These are phyloP conservation scores for Brachylomia viminalis DNA, from an alignment of 2,888 invertebrate genomes.

Conservation along the genomic window DNA sequence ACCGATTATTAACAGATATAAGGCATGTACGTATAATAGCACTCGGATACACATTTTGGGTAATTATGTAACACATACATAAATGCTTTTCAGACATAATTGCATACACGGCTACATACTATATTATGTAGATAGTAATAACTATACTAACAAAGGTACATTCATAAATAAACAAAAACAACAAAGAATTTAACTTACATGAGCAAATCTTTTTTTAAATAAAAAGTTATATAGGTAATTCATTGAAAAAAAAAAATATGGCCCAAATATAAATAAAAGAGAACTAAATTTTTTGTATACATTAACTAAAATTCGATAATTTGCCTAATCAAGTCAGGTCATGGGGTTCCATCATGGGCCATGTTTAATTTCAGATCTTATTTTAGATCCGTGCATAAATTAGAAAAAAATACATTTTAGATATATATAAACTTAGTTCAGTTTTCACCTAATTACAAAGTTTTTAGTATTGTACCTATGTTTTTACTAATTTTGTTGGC, in stretches of 20 bases:
- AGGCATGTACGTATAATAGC: conserved; percentile 66
- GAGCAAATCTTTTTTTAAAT: conserved; percentile 47
- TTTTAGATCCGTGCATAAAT: conserved; percentile 13
- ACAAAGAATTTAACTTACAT: conserved; percentile 44
- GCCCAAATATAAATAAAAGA: conserved; percentile 26
- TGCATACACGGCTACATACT: conserved; percentile 49
- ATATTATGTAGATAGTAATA: conserved; percentile 33
- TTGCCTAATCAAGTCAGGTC: conserved; percentile 38
- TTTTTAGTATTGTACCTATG: conserved; percentile 16
- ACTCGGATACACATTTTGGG: conserved; percentile 54
- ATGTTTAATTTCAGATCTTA: conserved; percentile 50
- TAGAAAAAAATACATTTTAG: background rate
- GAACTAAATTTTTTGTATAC: background rate
- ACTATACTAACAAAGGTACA: conserved; percentile 45
- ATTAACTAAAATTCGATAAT: conserved; percentile 29
- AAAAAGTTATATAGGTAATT: conserved; percentile 7
- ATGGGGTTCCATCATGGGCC: conserved; percentile 59
- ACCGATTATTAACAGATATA: conserved; percentile 60
- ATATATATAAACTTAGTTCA: background rate
- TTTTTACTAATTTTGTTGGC: background rate
- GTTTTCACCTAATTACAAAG: conserved; percentile 23
- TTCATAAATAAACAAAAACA: conserved; percentile 49
- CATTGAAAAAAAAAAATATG: conserved; percentile 4
- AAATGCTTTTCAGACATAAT: conserved; percentile 56
- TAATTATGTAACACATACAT: conserved; percentile 50